A percentile compares a stretch with the other conserved stretches of the same genome.
phyloP scores from a whole-genome alignment of 1,140 invertebrate genomes.

The Eueides isabella region DNA sequence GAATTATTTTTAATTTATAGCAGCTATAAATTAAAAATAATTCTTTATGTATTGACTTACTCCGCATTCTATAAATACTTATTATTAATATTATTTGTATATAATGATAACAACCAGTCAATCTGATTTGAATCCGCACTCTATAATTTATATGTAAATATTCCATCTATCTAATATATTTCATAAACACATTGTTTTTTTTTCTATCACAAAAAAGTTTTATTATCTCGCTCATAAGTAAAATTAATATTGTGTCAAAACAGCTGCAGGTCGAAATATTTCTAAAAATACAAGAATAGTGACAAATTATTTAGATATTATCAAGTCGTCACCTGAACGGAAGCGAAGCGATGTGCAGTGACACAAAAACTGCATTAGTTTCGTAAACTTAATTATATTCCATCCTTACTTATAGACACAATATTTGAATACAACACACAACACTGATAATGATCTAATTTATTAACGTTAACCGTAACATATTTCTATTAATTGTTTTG shows the following conservation, averaged over 20 bases:
- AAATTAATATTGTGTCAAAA: conserved; percentile 7
- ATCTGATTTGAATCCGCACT: too few relatives aligned
- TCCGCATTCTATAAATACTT: too few relatives aligned
- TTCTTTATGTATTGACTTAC: too few relatives aligned
- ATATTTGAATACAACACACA: conserved; percentile 45
- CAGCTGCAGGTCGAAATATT: neutral
- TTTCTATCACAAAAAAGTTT: neutral
- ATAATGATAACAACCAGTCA: too few relatives aligned
- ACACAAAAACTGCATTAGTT: conserved; percentile 78
- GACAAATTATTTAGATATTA: conserved; percentile 64
- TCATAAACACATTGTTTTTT: neutral
- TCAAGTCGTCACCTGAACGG: conserved; percentile 75
- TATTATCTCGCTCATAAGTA: neutral
- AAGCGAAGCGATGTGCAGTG: conserved; percentile 52
- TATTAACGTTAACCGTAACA: conserved; percentile 4
- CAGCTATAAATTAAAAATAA: too few relatives aligned
- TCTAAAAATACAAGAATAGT: conserved; percentile 39
- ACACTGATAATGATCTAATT: conserved; percentile 30
- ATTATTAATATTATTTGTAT: too few relatives aligned
- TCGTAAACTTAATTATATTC: conserved; percentile 63
- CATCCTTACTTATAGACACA: conserved; percentile 46
- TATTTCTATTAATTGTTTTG: neutral
- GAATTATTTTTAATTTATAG: too few relatives aligned
- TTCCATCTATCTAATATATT: too few relatives aligned
- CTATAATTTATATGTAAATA: too few relatives aligned